phyloP scores from a whole-genome alignment of 2,797 vertebrate species.

The Galago senegalensis region DNA sequence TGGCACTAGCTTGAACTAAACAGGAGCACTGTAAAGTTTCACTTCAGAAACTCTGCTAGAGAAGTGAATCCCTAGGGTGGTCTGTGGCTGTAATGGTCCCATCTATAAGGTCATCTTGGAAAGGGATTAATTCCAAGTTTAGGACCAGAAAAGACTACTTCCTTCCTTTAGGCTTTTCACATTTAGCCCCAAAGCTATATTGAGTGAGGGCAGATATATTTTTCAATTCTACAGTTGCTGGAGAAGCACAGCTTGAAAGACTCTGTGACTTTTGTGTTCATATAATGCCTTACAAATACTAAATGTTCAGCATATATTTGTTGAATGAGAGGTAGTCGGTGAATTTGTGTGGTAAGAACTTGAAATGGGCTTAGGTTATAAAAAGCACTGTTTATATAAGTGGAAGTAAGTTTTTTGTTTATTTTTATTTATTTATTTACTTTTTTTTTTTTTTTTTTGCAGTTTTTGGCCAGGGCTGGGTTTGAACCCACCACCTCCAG shows the following conservation, averaged over 20 bases:
- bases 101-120: conserved; percentile 60
- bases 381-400: conserved; percentile 39
- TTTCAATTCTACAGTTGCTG: not conserved
- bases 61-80: conserved; percentile 58
- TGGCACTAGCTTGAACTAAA: conserved; percentile 70
- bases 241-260: not conserved
- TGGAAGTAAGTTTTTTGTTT: conserved; percentile 56
- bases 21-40: conserved; percentile 66
- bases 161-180: conserved; percentile 61
- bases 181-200: not conserved
- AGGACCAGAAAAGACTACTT: conserved; percentile 64
- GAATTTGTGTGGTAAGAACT: conserved; percentile 29
- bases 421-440: not conserved
- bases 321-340: not conserved
- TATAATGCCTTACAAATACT: conserved; percentile 9
- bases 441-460: too few species aligned
- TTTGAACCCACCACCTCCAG: too few species aligned
- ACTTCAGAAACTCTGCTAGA: conserved; percentile 47
- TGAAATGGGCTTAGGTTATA: conserved; percentile 4
- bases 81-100: not conserved
- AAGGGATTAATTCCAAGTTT: conserved; percentile 66
- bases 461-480: too few species aligned
- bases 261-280: not conserved
- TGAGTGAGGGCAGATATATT: conserved; percentile 1
- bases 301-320: conserved; percentile 17